Conservation (phyloP, 2,797 vertebrate genomes). For the Sphaeramia orbicularis region DNA sequence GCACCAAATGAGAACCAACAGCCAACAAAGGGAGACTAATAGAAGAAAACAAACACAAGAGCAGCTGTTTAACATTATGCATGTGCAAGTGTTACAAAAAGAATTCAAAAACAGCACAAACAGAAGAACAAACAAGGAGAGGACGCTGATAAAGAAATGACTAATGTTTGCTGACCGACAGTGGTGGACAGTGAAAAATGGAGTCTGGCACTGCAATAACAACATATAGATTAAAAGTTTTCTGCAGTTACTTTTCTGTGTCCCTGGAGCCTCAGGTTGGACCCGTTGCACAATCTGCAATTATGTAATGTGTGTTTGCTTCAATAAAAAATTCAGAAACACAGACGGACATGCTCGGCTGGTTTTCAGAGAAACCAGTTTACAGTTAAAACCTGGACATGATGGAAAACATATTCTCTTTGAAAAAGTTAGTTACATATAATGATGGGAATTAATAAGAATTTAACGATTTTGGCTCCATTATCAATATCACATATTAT, state of each 20-base stretch:
- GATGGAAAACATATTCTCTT: constrained; percentile 23
- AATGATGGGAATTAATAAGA: too few relatives aligned
- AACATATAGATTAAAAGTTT: constrained; percentile 70
- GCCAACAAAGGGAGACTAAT: constrained; percentile 28
- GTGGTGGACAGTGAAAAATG: constrained; percentile 73
- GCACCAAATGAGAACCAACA: constrained; percentile 33
- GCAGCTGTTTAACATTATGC: constrained; percentile 43
- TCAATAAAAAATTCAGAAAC: constrained; percentile 9
- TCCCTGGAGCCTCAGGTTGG: constrained; percentile 31
- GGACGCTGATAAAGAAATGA: constrained; percentile 72
- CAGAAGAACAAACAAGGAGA: constrained; percentile 47
- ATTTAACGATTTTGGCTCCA: too few relatives aligned
- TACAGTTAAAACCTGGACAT: background rate
- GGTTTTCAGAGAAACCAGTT: constrained; percentile 1
- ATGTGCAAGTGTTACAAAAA: constrained; percentile 37
- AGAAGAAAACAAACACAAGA: constrained; percentile 41
- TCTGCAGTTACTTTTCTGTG: constrained; percentile 37
- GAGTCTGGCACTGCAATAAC: constrained; percentile 60
- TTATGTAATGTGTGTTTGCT: constrained; percentile 24
- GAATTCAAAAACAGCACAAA: constrained; percentile 32
- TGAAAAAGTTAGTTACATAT: constrained; percentile 37
- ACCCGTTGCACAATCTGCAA: constrained; percentile 9
- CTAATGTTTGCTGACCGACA: constrained; percentile 73
- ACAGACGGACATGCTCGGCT: constrained; percentile 5
- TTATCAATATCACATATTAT: too few relatives aligned